Evolutionary conservation across 2,113 vertebrate species (phyloP).

Genomic region (Trachemys scripta): DNA sequence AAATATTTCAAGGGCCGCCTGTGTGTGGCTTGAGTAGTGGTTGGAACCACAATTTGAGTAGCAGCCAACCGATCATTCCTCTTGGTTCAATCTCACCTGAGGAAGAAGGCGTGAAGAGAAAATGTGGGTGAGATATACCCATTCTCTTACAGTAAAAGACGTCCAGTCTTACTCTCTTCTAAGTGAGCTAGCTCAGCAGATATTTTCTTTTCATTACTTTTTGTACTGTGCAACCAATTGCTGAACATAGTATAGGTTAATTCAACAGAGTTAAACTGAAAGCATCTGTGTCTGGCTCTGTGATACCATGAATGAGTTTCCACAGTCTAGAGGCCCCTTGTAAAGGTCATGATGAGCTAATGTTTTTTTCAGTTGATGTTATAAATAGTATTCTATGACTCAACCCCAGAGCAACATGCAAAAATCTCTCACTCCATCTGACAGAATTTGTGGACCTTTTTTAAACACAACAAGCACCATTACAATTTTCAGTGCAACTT

Average conservation of each 20-base stretch:
- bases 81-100: neutral
- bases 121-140: neutral
- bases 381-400: neutral
- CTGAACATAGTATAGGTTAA: neutral
- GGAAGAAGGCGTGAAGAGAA: neutral
- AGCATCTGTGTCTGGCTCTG: neutral
- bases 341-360: neutral
- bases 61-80: neutral
- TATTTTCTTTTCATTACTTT: neutral
- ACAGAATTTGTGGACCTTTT: neutral
- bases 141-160: neutral
- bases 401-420: neutral
- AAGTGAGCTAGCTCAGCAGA: neutral
- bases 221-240: neutral
- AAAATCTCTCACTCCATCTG: constrained; percentile 2
- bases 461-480: neutral
- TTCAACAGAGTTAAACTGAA: neutral
- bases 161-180: rapidly evolving
- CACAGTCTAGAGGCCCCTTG: neutral
- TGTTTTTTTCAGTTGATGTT: neutral
- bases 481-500: neutral
- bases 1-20: neutral
- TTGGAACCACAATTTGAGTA: neutral
- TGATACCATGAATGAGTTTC: neutral
- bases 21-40: neutral